These are phyloP conservation scores for Clunio marinus DNA, from an alignment of 2,888 invertebrate species.

Conservation along the genomic window DNA sequence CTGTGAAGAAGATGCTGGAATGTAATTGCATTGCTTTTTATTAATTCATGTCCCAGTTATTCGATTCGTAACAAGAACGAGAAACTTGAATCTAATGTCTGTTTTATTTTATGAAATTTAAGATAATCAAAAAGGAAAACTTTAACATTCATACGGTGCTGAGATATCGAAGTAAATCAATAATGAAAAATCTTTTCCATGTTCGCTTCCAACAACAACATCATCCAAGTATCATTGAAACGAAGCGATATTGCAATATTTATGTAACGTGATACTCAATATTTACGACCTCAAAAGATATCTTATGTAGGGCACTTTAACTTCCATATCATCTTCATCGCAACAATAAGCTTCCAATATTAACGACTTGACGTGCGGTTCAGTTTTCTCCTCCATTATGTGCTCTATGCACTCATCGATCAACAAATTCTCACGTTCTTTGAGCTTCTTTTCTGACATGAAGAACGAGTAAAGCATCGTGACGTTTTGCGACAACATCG, in stretches of 20 bases:
- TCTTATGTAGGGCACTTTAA: constrained; percentile 97
- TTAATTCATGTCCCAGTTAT: too few species aligned
- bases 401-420: constrained; percentile 84
- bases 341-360: constrained; percentile 98
- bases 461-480: constrained; percentile 99
- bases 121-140: too few species aligned
- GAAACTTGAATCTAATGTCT: too few species aligned
- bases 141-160: too few species aligned
- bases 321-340: constrained; percentile 90
- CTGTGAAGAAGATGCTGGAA: too few species aligned
- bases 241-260: not conserved
- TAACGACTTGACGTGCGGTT: constrained; percentile 84
- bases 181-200: too few species aligned
- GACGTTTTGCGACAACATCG: constrained; percentile 98
- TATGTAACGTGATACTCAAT: constrained; percentile 44
- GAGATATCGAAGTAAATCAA: too few species aligned
- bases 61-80: too few species aligned
- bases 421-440: constrained; percentile 75
- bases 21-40: too few species aligned
- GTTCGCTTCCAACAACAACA: too few species aligned
- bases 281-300: constrained; percentile 61
- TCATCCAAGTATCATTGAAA: too few species aligned
- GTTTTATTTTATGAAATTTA: too few species aligned
- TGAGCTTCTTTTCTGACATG: constrained; percentile 84
- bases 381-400: constrained; percentile 90